phyloP scores from a whole-genome alignment of 2,797 vertebrate species.

The Muraenolepis orangiensis region DNA sequence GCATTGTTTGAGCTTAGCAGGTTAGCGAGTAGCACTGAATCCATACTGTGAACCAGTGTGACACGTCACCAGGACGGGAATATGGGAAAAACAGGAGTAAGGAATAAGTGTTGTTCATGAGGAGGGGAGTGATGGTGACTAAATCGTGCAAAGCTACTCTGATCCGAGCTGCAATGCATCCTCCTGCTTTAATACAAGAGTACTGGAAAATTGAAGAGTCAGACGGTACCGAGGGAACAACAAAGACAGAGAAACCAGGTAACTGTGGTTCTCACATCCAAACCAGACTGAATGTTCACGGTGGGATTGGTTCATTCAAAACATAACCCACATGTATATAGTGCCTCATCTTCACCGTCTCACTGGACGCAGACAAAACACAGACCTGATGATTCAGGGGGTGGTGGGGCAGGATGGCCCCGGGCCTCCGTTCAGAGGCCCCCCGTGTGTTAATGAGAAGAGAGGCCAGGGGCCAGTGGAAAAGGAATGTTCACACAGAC shows the following conservation, averaged over 20 bases:
- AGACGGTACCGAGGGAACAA: neutral
- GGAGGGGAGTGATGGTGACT: neutral
- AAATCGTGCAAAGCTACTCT: neutral
- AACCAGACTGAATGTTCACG: neutral
- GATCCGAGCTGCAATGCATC: neutral
- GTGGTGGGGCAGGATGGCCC: conserved; percentile 6
- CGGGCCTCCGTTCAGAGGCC: conserved; percentile 31
- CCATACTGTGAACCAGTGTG: neutral
- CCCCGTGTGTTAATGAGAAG: conserved; percentile 50
- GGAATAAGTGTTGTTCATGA: neutral
- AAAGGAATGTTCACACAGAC: conserved; percentile 52
- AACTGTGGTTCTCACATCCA: neutral
- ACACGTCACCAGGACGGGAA: neutral
- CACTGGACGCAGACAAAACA: conserved; percentile 17
- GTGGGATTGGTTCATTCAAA: neutral
- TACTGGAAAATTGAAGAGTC: neutral
- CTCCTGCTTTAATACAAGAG: neutral
- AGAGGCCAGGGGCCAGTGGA: conserved; percentile 41
- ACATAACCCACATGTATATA: neutral
- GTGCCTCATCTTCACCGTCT: neutral
- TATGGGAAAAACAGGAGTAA: neutral
- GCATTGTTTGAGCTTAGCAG: neutral
- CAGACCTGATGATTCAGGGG: neutral
- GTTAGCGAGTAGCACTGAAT: neutral
- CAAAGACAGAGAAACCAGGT: neutral